Evolutionary conservation across 2,797 vertebrate species (phyloP), one percentile per base, ranked within the genome.

Genomic region (Ataeniobius toweri): DNA sequence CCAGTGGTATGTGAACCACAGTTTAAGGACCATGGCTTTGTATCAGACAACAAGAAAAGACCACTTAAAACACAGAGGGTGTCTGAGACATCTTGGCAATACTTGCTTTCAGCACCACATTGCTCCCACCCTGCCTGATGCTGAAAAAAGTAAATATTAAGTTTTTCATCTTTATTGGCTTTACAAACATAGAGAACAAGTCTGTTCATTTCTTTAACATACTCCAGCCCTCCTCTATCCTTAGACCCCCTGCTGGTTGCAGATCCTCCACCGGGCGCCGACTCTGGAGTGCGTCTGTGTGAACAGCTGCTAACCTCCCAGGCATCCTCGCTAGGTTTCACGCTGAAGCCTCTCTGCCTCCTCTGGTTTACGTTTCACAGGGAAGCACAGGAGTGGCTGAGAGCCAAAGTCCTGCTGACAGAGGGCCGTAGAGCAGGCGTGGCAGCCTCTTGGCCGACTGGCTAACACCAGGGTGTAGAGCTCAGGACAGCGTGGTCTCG

Each of bases 291-390:
- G 80, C 84, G 85, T 89, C 75, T 72, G 83, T 73, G 72, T 28
- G 83, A 91, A 90, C 92, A 93, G 91, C 92, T 94, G 94, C 90
- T 59, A 84, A 79, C 85, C 88, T 92, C 72, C 74, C 80, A 85
- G 89, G 84, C 78, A 84, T 83, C 80, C 83, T 73, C 72, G 68
- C 87, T 67, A 85, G 88, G 87, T 89, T 80, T 59, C 46, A 36
- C 74, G 86, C 86, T 78, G 81, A 86, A 87, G 83, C 80, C 65
- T 18, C 78, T 73, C 84, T 80, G 39, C 4, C 88, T 89, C 86
- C 86, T 87, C 82, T 77, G 85, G 85, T 88, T 88, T 73, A 50
- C 70, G 76, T 20, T 55, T 75, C 74, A 36, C 39, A 36, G 76
- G 73, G 71, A 63, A 73, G 36, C 16, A 6, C 67, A 53, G 63